A percentile compares a stretch with the other conserved stretches of the same genome.
Evolutionary conservation across 2,797 vertebrate species (phyloP).

Genomic region (Chaetophractus vellerosus): DNA sequence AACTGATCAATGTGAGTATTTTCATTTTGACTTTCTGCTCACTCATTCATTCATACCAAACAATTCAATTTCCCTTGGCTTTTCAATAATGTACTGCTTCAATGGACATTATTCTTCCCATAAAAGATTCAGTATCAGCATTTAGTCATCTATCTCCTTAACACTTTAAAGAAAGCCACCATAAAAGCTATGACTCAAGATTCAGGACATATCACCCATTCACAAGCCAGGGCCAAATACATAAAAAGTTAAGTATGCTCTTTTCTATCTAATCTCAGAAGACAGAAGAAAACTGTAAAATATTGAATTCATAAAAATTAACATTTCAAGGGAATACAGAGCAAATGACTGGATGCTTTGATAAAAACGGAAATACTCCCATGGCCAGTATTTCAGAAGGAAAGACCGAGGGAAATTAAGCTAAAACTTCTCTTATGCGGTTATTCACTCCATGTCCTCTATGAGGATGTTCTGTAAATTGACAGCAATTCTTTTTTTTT

Average conservation of each 20-base stretch:
- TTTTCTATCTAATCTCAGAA: not conserved
- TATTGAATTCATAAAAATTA: not conserved
- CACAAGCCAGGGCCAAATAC: not conserved
- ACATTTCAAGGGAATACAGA: rapidly evolving
- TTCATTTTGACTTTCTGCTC: rapidly evolving
- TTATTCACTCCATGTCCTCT: not conserved
- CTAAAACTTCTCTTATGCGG: rapidly evolving
- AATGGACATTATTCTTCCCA: rapidly evolving
- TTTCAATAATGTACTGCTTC: not conserved
- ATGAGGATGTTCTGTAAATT: not conserved
- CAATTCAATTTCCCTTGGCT: not conserved
- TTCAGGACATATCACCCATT: too few relatives aligned
- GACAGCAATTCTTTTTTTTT: not conserved
- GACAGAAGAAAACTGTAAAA: not conserved
- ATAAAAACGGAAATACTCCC: too few relatives aligned
- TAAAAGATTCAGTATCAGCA: rapidly evolving
- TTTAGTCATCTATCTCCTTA: too few relatives aligned
- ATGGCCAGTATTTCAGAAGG: rapidly evolving
- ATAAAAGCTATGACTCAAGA: not conserved
- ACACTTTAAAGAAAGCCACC: too few relatives aligned
- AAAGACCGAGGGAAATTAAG: not conserved
- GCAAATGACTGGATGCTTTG: not conserved
- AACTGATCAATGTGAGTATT: rapidly evolving
- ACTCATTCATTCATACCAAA: not conserved
- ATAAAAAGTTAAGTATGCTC: rapidly evolving